phyloP scores from a whole-genome alignment of 2,888 invertebrate species.

The Erebia aethiops region DNA sequence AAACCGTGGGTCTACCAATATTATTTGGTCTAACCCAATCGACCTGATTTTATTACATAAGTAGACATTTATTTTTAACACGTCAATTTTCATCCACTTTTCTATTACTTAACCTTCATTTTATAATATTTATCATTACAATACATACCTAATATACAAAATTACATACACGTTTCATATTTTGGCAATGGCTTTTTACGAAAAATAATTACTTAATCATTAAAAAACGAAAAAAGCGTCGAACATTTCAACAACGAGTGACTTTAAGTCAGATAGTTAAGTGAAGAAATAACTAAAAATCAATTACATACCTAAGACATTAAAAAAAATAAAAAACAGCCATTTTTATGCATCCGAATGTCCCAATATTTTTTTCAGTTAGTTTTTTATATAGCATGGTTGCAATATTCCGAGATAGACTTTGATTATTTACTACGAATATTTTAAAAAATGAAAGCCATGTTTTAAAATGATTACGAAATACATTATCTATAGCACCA shows the following conservation, averaged over 20 bases:
- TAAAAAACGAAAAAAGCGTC: conserved; percentile 51
- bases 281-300: conserved; percentile 67
- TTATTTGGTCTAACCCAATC: neutral
- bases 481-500: conserved; percentile 74
- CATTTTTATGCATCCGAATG: conserved; percentile 7
- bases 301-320: conserved; percentile 40
- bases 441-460: conserved; percentile 27
- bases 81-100: neutral
- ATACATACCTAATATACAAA: conserved; percentile 14
- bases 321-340: conserved; percentile 8
- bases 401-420: conserved; percentile 22
- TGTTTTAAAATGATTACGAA: conserved; percentile 47
- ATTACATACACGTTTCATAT: conserved; percentile 28
- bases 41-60: neutral
- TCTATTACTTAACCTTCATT: neutral
- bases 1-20: neutral
- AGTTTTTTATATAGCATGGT: neutral
- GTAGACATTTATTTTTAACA: neutral
- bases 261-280: conserved; percentile 72
- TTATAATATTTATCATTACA: conserved; percentile 5
- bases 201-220: conserved; percentile 55
- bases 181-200: conserved; percentile 75
- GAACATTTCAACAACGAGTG: conserved; percentile 56
- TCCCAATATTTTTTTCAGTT: conserved; percentile 29
- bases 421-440: conserved; percentile 25